Conservation (phyloP, 2,797 vertebrate species). For the Sphenopsis melanotis region DNA sequence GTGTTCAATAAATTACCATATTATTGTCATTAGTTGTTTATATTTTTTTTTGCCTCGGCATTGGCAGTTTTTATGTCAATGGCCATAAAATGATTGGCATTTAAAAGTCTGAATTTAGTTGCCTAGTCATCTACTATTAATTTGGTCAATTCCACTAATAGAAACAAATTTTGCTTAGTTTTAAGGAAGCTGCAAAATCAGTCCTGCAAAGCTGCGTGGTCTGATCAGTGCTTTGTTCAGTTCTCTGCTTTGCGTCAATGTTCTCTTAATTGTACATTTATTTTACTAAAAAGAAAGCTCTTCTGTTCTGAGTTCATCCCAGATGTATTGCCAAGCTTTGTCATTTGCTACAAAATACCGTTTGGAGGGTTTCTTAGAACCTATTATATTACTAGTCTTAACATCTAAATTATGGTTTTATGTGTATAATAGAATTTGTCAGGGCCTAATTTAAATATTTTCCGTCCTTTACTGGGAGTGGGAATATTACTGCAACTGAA, state of each 20-base stretch:
- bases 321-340: not conserved
- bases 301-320: not conserved
- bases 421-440: not conserved
- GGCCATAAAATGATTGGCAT: not conserved
- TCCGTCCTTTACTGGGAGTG: not conserved
- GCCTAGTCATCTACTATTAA: not conserved
- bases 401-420: not conserved
- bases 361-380: not conserved
- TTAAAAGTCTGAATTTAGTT: not conserved
- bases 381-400: not conserved
- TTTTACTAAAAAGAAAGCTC: not conserved
- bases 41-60: too few relatives aligned
- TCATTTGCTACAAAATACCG: not conserved
- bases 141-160: not conserved
- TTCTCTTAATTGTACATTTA: not conserved
- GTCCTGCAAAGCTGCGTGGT: not conserved
- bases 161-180: not conserved
- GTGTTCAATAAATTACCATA: not conserved
- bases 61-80: not conserved
- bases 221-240: not conserved
- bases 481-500: not conserved
- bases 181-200: not conserved
- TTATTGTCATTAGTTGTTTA: not conserved
- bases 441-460: not conserved
- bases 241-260: not conserved